Base-by-base conservation (phyloP, 2,113 vertebrate genomes). In the Onychorhynchus coronatus region DNA sequence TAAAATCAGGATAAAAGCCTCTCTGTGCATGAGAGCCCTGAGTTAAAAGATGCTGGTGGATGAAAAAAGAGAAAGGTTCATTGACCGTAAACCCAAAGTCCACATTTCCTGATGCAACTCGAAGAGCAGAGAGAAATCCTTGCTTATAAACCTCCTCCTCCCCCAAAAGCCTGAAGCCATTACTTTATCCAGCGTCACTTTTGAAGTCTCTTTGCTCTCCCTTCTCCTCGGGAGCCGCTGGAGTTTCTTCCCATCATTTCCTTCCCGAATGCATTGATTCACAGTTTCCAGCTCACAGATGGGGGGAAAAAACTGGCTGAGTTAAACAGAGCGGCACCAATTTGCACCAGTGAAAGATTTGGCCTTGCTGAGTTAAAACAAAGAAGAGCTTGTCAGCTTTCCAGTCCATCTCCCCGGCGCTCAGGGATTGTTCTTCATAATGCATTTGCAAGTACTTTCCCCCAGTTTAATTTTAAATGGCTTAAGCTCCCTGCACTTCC, bases 391-490 rank as follows among this genome's bases (percentile, higher is more conserved):
- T 97, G 92, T 97, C 96, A 96, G 95, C 94, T 95, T 93, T 96
- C 94, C 94, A 93, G 94, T 82, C 95, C 89, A 94, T 97, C 97
- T 97, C 96, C 94, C 87, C 53, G 59, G 72, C 95, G 44, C 89
- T 92, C 79, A 1, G 15, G 92, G 95, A 72, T 96, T 95, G 93
- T 88, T 95, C 90, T 88, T 88, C 91, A 46, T 94, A 96, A 94
- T 91, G 80, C 92, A 93, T 93, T 96, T 87, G 83, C 92, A 63
- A 65, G 59, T 96, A 68, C 93, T 94, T 95, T 94, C 83, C 56
- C 79, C 79, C 82, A 59, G 75, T 96, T 95, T 93, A 96, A 94
- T 94, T 97, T 96, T 96, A 96, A 97, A 95, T 96, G 93, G 96
- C 93, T 96, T 94, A 93, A 94, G 93, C 90, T 95, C 83, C 70